Evolutionary conservation across 2,113 vertebrate genomes (phyloP), one percentile per base, ranked within the genome.

Genomic region (Tupaia chinensis): DNA sequence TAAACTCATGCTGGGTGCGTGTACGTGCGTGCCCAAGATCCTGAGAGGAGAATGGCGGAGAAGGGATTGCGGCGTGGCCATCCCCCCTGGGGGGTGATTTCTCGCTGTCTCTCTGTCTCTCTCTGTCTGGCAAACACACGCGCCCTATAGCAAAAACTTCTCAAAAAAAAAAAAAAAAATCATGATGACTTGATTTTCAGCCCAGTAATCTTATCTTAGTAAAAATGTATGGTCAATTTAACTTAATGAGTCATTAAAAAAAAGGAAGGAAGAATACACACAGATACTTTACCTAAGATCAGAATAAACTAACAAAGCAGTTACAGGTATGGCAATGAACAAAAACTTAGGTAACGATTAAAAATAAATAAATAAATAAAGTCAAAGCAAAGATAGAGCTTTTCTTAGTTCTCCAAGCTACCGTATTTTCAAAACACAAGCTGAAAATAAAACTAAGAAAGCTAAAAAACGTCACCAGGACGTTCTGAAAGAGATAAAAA

Each of bases 401-500:
- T 32, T 56, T 80, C 25, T 9, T 63, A 77, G 12, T 4, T 19
- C 13, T 66, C 32, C n/a, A 87, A 86, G 25, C 11, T 61, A 44
- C 0, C 79, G 93, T 73, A 91, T 61, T 0, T n/a, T 76, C 61
- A 87, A 81, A 77, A 63, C 2, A 77, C 56, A 94, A 68, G 27
- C 95, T 34, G 15, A n/a, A 90, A 91, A 89, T 63, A 66, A 85
- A 91, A 66, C 19, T 63, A 17, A 77, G 4, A 96, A 86, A 86
- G 65, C 32, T 54, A 12, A 91, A n/a, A 32, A n/a, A 5, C 6
- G 0, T 7, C 9, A 54, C 4, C 5, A 23, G 8, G 5, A 94
- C 22, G n/a, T 25, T 70, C 13, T 80, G 13, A 85, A 7, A 89
- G 32, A 84, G 29, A 58, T 6, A 83, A 25, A 82, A 23, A 73